Percentiles rank a stretch among this genome's conserved stretches.
phyloP scores from a whole-genome alignment of 1,140 invertebrate species.

The Zaprionus africanus region DNA sequence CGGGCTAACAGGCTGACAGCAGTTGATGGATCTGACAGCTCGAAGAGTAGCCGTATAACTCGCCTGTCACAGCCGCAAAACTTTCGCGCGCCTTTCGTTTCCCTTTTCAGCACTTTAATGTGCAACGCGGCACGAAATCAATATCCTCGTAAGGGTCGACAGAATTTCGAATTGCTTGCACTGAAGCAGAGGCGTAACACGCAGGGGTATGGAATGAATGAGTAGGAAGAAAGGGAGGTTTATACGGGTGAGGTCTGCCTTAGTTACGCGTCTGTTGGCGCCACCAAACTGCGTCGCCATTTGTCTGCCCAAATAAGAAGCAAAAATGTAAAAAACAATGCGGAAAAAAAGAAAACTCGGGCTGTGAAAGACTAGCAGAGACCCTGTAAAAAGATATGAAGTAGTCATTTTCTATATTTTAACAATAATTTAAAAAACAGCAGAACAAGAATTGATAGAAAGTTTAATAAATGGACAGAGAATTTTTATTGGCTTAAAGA shows the following conservation, averaged over 20 bases:
- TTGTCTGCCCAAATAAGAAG: constrained; percentile 69
- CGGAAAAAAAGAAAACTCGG: not conserved
- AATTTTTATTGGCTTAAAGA: no score
- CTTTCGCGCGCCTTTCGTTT: constrained; percentile 47
- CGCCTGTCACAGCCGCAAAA: constrained; percentile 32
- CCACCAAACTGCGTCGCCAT: constrained; percentile 75
- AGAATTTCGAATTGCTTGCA: constrained; percentile 1
- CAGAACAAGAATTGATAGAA: not conserved
- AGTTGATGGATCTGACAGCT: constrained; percentile 66
- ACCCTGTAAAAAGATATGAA: not conserved
- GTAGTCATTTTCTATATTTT: not conserved
- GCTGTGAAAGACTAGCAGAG: not conserved
- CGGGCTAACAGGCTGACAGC: constrained; percentile 46
- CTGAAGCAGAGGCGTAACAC: not conserved
- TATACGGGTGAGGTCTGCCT: not conserved
- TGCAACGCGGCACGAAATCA: constrained; percentile 56
- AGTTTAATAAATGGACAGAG: no score
- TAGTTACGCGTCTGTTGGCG: constrained; percentile 55
- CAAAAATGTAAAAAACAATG: constrained; percentile 40
- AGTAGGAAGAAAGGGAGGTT: not conserved
- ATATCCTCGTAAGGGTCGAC: constrained; percentile 34
- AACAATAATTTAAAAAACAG: not conserved
- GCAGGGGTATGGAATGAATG: not conserved
- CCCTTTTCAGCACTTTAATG: constrained; percentile 52
- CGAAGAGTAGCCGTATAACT: constrained; percentile 42